Conservation (phyloP, 2,797 vertebrate species). For the Microctenopoma lineatum region DNA sequence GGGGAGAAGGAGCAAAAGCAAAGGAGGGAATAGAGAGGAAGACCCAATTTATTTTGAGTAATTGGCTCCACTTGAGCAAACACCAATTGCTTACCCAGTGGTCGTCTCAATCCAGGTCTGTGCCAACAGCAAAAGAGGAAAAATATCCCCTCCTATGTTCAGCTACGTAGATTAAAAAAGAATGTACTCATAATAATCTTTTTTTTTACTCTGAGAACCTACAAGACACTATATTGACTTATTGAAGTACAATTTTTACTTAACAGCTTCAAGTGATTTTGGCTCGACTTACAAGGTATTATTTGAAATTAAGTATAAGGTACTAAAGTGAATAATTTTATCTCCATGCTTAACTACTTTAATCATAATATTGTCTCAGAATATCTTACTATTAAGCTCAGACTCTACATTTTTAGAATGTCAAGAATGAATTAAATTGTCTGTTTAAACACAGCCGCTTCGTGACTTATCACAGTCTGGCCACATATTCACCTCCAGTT, state of each 20-base stretch:
- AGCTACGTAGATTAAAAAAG: conserved; percentile 49
- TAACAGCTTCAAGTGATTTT: conserved; percentile 20
- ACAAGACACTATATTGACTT: conserved; percentile 29
- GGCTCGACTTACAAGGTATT: conserved; percentile 22
- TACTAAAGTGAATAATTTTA: conserved; percentile 14
- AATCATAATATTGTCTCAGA: conserved; percentile 36
- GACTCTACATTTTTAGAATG: conserved; percentile 36
- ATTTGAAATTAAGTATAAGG: conserved; percentile 6
- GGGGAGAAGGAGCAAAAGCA: conserved; percentile 57
- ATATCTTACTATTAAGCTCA: conserved; percentile 26
- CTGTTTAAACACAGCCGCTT: conserved; percentile 18
- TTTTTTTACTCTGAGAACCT: conserved; percentile 48
- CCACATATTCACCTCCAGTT: conserved; percentile 28
- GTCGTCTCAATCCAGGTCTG: conserved; percentile 66
- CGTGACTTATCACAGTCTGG: conserved; percentile 5
- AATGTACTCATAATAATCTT: conserved; percentile 54
- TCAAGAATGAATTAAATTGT: conserved; percentile 26
- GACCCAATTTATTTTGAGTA: conserved; percentile 86
- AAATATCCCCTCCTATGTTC: conserved; percentile 59
- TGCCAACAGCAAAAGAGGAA: conserved; percentile 67
- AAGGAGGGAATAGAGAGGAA: conserved; percentile 75
- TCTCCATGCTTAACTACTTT: conserved; percentile 33
- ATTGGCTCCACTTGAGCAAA: conserved; percentile 89
- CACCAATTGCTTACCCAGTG: conserved; percentile 76
- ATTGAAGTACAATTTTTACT: neutral